A percentile compares a stretch with the other conserved stretches of the same genome.
Evolutionary conservation across 2,113 vertebrate species (phyloP).

Genomic region (Nibea coibor): DNA sequence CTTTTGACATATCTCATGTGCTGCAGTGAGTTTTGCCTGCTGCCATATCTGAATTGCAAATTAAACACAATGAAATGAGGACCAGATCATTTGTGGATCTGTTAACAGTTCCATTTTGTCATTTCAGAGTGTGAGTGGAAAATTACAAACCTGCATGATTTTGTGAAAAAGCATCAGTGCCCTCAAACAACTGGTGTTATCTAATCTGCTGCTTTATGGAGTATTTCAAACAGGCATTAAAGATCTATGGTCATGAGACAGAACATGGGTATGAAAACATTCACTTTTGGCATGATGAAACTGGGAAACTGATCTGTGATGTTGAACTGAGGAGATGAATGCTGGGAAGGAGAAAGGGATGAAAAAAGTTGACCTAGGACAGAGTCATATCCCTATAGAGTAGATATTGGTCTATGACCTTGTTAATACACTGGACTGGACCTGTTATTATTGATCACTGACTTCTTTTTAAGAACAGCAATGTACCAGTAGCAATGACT

Average conservation of each 20-base stretch:
- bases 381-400: too few relatives aligned
- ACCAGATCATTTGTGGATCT: background rate
- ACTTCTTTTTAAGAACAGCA: too few relatives aligned
- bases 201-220: conserved; percentile 4
- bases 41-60: background rate
- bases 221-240: background rate
- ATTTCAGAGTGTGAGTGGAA: background rate
- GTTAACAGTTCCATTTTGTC: background rate
- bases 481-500: too few relatives aligned
- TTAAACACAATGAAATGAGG: background rate
- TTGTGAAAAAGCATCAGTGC: background rate
- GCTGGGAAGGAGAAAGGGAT: background rate
- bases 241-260: background rate
- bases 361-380: too few relatives aligned
- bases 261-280: background rate
- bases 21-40: background rate
- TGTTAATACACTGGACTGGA: too few relatives aligned
- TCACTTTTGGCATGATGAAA: conserved; percentile 3
- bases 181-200: background rate
- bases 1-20: background rate
- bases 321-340: background rate
- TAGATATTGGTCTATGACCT: too few relatives aligned
- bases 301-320: background rate
- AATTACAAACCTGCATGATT: conserved; percentile 2
- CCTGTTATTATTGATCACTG: too few relatives aligned